Evolutionary conservation across 1,140 invertebrate genomes (phyloP).

Genomic region (Papilio glaucus): DNA sequence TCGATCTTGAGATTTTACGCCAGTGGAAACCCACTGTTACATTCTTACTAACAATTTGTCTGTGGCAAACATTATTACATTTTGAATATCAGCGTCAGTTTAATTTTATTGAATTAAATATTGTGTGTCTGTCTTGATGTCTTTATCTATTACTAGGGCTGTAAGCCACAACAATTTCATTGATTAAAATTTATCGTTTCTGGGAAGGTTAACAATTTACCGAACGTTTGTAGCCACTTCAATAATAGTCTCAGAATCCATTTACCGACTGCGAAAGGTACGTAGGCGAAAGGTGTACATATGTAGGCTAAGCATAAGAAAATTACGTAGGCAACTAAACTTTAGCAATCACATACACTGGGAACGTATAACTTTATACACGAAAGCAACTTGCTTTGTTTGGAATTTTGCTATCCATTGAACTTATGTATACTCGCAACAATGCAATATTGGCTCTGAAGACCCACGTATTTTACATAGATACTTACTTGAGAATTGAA

Average conservation of each 20-base stretch:
- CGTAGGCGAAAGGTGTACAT: too few species aligned
- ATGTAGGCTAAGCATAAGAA: slow-evolving; percentile 4
- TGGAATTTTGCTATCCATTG: slow-evolving; percentile 21
- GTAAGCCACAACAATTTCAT: neutral
- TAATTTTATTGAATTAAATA: neutral
- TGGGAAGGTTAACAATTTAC: neutral
- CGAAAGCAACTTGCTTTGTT: neutral
- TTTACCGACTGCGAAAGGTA: slow-evolving; percentile 6
- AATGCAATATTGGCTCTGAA: slow-evolving; percentile 12
- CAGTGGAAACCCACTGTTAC: too few species aligned
- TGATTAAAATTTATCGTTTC: neutral
- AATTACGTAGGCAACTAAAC: slow-evolving; percentile 16
- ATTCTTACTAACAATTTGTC: too few species aligned
- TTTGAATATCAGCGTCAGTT: too few species aligned
- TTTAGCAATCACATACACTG: slow-evolving; percentile 14
- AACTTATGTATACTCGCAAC: slow-evolving; percentile 10
- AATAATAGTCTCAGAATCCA: slow-evolving; percentile 11
- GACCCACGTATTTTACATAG: slow-evolving; percentile 11
- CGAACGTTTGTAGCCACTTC: slow-evolving; percentile 2
- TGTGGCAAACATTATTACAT: too few species aligned
- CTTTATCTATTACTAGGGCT: too few species aligned
- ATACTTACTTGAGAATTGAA: slow-evolving; percentile 22
- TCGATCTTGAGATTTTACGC: too few species aligned
- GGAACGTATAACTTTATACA: slow-evolving; percentile 17
- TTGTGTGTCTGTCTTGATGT: neutral